These are phyloP conservation scores for Augochlorella aurata DNA, from an alignment of 2,888 invertebrate genomes.

Conservation along the genomic window DNA sequence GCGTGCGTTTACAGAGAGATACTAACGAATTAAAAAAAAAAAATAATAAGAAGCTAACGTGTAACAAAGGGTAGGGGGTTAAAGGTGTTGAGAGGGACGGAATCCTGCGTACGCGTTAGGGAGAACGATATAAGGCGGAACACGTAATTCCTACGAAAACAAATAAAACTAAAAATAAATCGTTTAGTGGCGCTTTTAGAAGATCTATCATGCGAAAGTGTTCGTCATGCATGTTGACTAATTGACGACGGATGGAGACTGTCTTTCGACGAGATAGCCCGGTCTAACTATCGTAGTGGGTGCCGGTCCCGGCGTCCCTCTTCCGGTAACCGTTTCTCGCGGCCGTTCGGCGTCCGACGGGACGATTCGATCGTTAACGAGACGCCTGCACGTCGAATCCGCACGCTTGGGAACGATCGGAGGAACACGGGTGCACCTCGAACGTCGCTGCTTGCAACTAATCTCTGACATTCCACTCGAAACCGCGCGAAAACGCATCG, in stretches of 20 bases:
- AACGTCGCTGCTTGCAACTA: conserved; percentile 19
- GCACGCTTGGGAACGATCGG: conserved; percentile 15
- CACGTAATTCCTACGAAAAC: conserved; percentile 47
- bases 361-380: not conserved
- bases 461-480: conserved; percentile 54
- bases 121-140: conserved; percentile 37
- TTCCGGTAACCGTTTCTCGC: conserved; percentile 22
- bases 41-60: not conserved
- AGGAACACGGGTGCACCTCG: not conserved
- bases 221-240: conserved; percentile 48
- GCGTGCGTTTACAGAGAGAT: conserved; percentile 22
- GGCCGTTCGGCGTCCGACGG: conserved; percentile 37
- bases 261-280: conserved; percentile 65
- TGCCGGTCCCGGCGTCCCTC: conserved; percentile 54
- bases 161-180: not conserved
- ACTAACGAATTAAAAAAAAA: not conserved
- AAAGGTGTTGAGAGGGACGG: conserved; percentile 7
- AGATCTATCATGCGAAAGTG: conserved; percentile 49
- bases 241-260: conserved; percentile 46
- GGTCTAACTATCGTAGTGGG: conserved; percentile 63
- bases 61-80: not conserved
- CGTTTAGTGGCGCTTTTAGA: conserved; percentile 53
- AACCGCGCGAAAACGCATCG: conserved; percentile 30
- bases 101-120: conserved; percentile 40
- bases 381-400: not conserved